Base-by-base conservation (phyloP, 2,113 vertebrate genomes). In the Tricholaema leucomelas region DNA sequence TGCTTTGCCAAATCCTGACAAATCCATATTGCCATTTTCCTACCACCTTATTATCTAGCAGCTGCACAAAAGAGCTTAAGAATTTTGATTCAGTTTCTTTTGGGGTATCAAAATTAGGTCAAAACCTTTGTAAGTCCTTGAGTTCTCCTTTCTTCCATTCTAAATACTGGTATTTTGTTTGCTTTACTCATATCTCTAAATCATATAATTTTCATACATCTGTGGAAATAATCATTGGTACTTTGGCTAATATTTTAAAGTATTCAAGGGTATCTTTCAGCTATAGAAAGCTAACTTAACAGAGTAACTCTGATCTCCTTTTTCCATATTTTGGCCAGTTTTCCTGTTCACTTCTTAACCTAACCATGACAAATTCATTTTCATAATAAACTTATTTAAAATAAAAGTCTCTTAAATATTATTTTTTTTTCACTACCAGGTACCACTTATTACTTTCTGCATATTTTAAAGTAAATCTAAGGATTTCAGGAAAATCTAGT, bases 1-100 rank as follows among this genome's bases (percentile, higher is more conserved):
- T 85, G 38, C 76, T 85, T 95, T 91, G 64, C 85, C 84, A 95
- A 88, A 91, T 91, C 55, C 42, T 95, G 91, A 93, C 63, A 89
- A 92, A 92, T 91, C 81, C 79, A 70, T 64, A 71, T 63, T 85
- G 52, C 67, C 64, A 46, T 87, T 85, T 82, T 73, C 55, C 87
- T 72, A 88, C 35, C 54, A 69, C 35, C 50, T 89, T 76, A 70
- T 82, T 85, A 87, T 79, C 71, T 87, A 89, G 40, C 9, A 44
- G 27, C 55, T 87, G 40, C 44, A 87, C 55, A 94, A 93, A 93
- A 1, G 30, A 82, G 70, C 72, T 87, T 65, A 92, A 58, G 1
- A 4, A 19, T 70, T 93, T 78, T 75, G 27, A 88, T 94, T 58
- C 54, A n/a, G 4, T 65, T 44, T 20, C 31, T 94, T 75, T 69